Percentiles rank a stretch among this genome's conserved stretches.
These are phyloP conservation scores for Lithophane socia DNA, from an alignment of 2,888 invertebrate genomes.

Conservation along the genomic window DNA sequence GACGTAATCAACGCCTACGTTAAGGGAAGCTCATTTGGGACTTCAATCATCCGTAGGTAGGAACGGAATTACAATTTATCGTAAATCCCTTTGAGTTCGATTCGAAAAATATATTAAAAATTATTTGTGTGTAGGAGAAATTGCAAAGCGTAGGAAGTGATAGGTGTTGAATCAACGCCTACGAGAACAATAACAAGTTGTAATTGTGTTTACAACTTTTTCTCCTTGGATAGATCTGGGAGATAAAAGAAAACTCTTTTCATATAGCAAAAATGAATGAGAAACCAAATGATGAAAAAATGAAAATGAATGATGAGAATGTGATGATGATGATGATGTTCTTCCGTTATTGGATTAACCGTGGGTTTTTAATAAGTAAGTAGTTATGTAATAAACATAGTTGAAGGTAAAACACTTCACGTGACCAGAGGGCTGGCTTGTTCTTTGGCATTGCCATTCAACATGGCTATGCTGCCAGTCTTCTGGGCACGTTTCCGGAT, in stretches of 20 bases:
- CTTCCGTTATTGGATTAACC: too few species aligned
- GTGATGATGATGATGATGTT: too few species aligned
- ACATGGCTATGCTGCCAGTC: too few species aligned
- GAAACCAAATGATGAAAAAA: too few species aligned
- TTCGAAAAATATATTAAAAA: neutral
- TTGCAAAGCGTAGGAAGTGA: conserved; percentile 19
- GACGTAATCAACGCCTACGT: conserved; percentile 76
- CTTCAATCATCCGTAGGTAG: conserved; percentile 31
- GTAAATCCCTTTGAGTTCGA: conserved; percentile 8
- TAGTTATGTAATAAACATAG: too few species aligned
- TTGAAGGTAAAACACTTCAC: too few species aligned
- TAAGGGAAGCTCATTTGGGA: conserved; percentile 27
- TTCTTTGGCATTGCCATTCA: too few species aligned
- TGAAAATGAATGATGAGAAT: too few species aligned
- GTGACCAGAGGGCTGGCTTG: too few species aligned
- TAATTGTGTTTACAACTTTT: conserved; percentile 22
- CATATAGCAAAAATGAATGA: neutral
- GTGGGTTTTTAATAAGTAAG: too few species aligned
- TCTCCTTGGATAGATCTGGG: neutral
- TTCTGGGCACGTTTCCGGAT: too few species aligned
- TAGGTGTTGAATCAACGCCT: neutral
- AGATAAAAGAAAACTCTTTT: conserved; percentile 5
- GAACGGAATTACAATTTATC: conserved; percentile 9
- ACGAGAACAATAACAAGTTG: conserved; percentile 7
- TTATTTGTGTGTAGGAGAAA: neutral